Percentiles rank a stretch among this genome's conserved stretches.
phyloP scores from a whole-genome alignment of 2,113 vertebrate genomes.

The Caracal caracal region DNA sequence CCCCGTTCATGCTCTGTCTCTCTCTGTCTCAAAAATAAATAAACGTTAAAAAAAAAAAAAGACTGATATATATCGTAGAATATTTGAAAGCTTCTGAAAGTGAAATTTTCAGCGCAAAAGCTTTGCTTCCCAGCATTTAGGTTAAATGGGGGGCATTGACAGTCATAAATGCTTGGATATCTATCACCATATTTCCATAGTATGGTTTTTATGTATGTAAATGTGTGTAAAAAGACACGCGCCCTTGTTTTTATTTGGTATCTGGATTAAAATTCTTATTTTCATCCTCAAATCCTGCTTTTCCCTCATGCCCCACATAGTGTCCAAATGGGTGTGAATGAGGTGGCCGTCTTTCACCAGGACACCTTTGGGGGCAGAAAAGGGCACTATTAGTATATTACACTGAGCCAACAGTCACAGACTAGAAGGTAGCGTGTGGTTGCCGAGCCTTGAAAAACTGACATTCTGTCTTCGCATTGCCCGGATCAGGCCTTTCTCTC shows the following conservation, averaged over 20 bases:
- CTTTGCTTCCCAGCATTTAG: background rate
- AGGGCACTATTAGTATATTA: background rate
- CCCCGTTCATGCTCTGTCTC: too few relatives aligned
- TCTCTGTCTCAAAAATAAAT: too few relatives aligned
- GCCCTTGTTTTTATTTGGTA: background rate
- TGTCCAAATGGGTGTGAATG: background rate
- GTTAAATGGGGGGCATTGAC: background rate
- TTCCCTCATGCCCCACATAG: background rate
- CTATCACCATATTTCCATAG: background rate
- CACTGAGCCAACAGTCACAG: background rate
- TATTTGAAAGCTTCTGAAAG: background rate
- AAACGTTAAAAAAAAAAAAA: too few relatives aligned
- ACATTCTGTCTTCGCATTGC: too few relatives aligned
- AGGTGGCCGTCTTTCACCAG: accelerated
- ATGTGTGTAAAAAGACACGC: background rate
- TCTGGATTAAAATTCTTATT: background rate
- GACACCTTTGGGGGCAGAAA: too few relatives aligned
- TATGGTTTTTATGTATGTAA: background rate
- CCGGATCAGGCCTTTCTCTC: background rate
- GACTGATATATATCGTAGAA: slow-evolving; percentile 1
- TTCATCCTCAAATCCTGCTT: background rate
- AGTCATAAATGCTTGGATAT: background rate
- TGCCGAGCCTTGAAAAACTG: accelerated
- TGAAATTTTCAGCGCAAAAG: background rate
- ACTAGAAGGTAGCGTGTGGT: accelerated